These are phyloP conservation scores for Zosterops lateralis DNA, from an alignment of 2,113 vertebrate species.

Conservation along the genomic window DNA sequence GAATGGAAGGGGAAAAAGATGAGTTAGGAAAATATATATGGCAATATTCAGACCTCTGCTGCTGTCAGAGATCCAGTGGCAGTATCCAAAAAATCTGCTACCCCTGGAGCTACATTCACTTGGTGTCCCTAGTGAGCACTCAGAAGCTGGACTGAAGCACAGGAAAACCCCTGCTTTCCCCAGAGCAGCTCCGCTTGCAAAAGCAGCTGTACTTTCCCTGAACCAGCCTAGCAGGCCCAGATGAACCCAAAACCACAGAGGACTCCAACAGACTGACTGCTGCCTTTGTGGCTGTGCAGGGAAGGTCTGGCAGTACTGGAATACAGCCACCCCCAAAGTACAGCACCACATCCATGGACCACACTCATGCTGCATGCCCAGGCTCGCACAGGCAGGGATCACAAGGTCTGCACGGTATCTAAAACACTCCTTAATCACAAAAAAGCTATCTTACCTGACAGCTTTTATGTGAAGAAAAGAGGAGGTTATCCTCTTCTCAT, in stretches of 20 bases:
- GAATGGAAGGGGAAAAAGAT: not conserved
- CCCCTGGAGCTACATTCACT: not conserved
- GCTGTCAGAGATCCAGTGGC: not conserved
- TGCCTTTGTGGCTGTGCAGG: not conserved
- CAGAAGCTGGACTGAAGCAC: not conserved
- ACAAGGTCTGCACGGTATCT: not conserved
- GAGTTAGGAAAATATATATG: not conserved
- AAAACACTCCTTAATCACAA: not conserved
- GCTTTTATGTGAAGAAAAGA: not conserved
- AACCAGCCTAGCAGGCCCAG: not conserved
- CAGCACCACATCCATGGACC: not conserved
- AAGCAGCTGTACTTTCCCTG: not conserved
- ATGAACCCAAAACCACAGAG: not conserved
- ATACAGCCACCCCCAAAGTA: not conserved
- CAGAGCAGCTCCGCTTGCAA: not conserved
- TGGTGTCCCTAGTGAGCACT: not conserved
- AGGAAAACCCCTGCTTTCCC: not conserved
- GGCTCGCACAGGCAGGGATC: not conserved
- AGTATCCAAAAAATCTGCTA: not conserved
- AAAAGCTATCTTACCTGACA: not conserved
- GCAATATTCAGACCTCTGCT: not conserved
- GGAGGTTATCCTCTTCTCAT: not conserved
- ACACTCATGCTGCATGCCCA: not conserved
- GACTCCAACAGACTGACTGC: not conserved
- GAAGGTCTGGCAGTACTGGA: not conserved